Percentiles rank a stretch among this genome's conserved stretches.
Conservation (phyloP, 2,888 invertebrate species). For the Plagodis pulveraria region DNA sequence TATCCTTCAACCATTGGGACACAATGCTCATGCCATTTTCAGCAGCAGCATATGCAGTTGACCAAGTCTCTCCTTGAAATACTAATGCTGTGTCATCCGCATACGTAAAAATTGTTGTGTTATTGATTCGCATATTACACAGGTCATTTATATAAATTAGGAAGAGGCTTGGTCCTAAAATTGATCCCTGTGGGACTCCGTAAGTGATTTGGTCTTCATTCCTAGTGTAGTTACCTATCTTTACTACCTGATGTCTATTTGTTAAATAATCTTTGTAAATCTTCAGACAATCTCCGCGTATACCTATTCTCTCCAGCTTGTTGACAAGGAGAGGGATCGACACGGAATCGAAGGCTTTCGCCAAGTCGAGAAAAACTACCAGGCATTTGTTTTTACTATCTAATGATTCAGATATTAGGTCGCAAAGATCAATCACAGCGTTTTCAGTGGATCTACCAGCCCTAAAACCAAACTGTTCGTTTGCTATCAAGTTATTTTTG, state of each 20-base stretch:
- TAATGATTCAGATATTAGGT: background rate
- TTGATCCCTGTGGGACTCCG: slow-evolving; percentile 27
- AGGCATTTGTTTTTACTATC: background rate
- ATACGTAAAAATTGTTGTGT: slow-evolving; percentile 13
- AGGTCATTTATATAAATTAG: slow-evolving; percentile 23
- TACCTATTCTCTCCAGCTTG: slow-evolving; percentile 2
- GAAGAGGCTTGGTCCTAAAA: slow-evolving; percentile 18
- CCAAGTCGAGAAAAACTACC: too few relatives aligned
- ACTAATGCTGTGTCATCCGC: slow-evolving; percentile 27
- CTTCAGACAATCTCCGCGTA: background rate
- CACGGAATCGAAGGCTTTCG: too few relatives aligned
- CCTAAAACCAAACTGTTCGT: slow-evolving; percentile 7
- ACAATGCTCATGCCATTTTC: slow-evolving; percentile 14
- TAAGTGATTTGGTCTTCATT: background rate
- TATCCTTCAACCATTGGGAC: slow-evolving; percentile 14
- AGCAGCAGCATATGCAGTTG: background rate
- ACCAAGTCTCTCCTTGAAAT: slow-evolving; percentile 15
- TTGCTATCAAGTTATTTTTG: background rate
- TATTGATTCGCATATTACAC: background rate
- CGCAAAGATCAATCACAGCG: slow-evolving; percentile 2
- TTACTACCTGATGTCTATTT: background rate
- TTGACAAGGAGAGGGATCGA: background rate
- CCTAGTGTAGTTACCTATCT: background rate
- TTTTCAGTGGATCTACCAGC: slow-evolving; percentile 7
- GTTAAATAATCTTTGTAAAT: background rate